phyloP scores from a whole-genome alignment of 2,113 vertebrate genomes.

The Rhagologus leucostigma region DNA sequence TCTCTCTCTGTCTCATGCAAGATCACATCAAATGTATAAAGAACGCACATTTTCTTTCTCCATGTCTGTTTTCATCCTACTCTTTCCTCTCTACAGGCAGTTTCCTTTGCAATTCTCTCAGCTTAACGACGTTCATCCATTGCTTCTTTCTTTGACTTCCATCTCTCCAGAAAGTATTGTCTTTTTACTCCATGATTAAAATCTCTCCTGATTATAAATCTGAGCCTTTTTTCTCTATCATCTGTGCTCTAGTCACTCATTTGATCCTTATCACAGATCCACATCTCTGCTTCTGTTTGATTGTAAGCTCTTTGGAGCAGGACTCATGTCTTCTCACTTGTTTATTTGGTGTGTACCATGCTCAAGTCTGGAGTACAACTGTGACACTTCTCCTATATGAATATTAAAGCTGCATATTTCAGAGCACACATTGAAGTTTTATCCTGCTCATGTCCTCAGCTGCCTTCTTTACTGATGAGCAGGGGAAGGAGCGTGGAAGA shows the following conservation, averaged over 20 bases:
- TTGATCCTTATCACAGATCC: not conserved
- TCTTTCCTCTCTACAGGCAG: not conserved
- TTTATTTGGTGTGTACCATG: not conserved
- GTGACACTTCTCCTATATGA: not conserved
- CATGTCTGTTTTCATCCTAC: not conserved
- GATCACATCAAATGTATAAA: not conserved
- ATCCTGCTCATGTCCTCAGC: not conserved
- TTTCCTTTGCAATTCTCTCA: not conserved
- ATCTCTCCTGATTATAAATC: not conserved
- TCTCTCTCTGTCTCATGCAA: not conserved
- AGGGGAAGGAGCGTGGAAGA: not conserved
- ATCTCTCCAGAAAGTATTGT: not conserved
- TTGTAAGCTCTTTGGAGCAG: not conserved
- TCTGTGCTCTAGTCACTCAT: not conserved
- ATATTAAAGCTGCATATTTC: not conserved
- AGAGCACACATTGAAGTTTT: not conserved
- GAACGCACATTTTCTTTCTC: not conserved
- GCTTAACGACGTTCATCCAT: not conserved
- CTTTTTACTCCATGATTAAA: not conserved
- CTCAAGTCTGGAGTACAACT: not conserved
- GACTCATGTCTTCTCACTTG: not conserved
- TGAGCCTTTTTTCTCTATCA: not conserved
- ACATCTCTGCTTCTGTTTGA: not conserved
- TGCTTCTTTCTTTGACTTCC: not conserved
- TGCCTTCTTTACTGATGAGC: slow-evolving; percentile 19